phyloP scores from a whole-genome alignment of 2,113 vertebrate species.

The Pica pica region DNA sequence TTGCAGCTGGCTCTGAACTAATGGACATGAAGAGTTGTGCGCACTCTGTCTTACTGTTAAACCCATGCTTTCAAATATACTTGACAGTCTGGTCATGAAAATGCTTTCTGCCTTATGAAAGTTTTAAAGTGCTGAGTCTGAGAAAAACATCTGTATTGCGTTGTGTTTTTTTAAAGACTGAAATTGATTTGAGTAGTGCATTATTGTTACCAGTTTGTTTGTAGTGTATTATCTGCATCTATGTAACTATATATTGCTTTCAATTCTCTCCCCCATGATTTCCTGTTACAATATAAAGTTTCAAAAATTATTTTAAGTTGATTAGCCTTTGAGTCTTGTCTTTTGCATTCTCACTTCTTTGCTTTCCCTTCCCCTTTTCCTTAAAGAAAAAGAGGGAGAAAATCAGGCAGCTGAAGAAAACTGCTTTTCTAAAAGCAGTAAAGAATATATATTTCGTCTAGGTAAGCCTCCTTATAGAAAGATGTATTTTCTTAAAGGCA shows the following conservation, averaged over 20 bases:
- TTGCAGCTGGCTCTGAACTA: neutral
- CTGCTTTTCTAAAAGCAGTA: neutral
- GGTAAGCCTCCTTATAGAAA: neutral
- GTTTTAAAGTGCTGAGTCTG: neutral
- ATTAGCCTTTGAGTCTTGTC: neutral
- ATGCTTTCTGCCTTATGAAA: neutral
- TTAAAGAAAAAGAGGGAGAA: neutral
- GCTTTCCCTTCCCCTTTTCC: neutral
- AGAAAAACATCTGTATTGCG: neutral
- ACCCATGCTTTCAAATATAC: neutral
- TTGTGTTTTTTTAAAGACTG: neutral
- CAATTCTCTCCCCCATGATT: neutral
- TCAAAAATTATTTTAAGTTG: neutral
- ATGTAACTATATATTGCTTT: neutral
- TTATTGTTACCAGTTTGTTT: neutral
- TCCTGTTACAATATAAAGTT: neutral
- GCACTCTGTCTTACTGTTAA: neutral
- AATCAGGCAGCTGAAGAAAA: neutral
- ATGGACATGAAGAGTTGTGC: neutral
- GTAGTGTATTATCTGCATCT: neutral
- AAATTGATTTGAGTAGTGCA: neutral
- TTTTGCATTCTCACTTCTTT: neutral
- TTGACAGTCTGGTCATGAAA: neutral
- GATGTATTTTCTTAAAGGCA: neutral
- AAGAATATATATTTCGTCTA: neutral